Evolutionary conservation across 2,888 invertebrate genomes (phyloP).

Genomic region (Zonitis immaculata): DNA sequence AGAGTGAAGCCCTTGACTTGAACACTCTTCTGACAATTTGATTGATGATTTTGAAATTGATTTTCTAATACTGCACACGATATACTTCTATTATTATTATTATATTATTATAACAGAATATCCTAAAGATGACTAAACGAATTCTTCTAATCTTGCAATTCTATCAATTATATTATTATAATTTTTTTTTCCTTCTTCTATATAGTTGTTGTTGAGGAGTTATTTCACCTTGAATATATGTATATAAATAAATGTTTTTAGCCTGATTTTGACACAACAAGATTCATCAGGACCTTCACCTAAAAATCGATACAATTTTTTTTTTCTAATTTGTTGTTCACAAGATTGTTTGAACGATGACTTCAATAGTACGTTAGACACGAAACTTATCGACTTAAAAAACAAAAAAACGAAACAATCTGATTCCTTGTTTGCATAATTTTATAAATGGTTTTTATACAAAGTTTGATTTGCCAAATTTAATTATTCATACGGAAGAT

Average conservation of each 20-base stretch:
- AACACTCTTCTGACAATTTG: not conserved
- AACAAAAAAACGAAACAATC: too few relatives aligned
- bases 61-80: not conserved
- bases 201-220: too few relatives aligned
- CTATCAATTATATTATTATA: not conserved
- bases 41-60: not conserved
- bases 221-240: slow-evolving; percentile 1
- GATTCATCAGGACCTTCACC: not conserved
- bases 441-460: too few relatives aligned
- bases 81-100: not conserved
- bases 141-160: not conserved
- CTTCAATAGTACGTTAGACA: not conserved
- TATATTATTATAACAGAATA: not conserved
- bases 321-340: not conserved
- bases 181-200: not conserved
- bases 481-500: not conserved
- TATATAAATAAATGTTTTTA: not conserved
- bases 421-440: too few relatives aligned
- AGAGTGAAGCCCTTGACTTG: not conserved
- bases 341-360: not conserved
- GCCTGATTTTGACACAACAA: not conserved
- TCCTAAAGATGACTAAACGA: slow-evolving; percentile 1
- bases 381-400: not conserved
- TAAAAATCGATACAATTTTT: not conserved
- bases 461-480: too few relatives aligned